phyloP scores from a whole-genome alignment of 2,888 invertebrate species.

The Patella pellucida region DNA sequence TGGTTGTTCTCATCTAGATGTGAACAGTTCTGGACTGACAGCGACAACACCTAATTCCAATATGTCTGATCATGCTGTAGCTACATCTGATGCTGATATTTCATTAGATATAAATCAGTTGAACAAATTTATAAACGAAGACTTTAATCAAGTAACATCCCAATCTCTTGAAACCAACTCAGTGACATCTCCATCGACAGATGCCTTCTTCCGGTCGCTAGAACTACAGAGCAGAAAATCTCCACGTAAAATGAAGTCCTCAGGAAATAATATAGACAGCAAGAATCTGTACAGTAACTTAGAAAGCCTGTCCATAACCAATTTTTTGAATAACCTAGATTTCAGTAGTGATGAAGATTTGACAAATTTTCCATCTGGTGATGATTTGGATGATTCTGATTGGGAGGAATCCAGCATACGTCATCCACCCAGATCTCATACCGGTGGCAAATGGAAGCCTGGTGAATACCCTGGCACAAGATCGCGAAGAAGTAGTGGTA shows the following conservation, averaged over 20 bases:
- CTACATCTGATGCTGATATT: neutral
- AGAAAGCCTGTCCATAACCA: conserved; percentile 58
- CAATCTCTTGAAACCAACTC: conserved; percentile 38
- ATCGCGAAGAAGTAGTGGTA: neutral
- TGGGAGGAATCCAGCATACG: conserved; percentile 44
- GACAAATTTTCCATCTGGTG: conserved; percentile 51
- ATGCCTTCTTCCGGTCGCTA: conserved; percentile 86
- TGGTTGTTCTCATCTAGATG: neutral
- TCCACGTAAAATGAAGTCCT: conserved; percentile 27
- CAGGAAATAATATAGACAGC: conserved; percentile 23
- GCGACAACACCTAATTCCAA: neutral
- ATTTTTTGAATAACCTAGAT: conserved; percentile 63
- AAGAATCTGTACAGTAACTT: conserved; percentile 16
- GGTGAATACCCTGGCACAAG: conserved; percentile 47
- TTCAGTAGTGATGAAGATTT: conserved; percentile 67
- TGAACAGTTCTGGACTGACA: neutral
- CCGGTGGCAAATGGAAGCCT: conserved; percentile 82
- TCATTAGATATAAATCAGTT: conserved; percentile 17
- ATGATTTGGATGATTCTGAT: conserved; percentile 47
- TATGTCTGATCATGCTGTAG: neutral
- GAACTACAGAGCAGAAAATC: conserved; percentile 67
- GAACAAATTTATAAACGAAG: conserved; percentile 37
- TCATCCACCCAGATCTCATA: conserved; percentile 58
- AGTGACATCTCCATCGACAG: conserved; percentile 35
- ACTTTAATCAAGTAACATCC: conserved; percentile 35